Evolutionary conservation across 2,113 vertebrate species (phyloP).

Genomic region (Dolichallabes microphthalmus): DNA sequence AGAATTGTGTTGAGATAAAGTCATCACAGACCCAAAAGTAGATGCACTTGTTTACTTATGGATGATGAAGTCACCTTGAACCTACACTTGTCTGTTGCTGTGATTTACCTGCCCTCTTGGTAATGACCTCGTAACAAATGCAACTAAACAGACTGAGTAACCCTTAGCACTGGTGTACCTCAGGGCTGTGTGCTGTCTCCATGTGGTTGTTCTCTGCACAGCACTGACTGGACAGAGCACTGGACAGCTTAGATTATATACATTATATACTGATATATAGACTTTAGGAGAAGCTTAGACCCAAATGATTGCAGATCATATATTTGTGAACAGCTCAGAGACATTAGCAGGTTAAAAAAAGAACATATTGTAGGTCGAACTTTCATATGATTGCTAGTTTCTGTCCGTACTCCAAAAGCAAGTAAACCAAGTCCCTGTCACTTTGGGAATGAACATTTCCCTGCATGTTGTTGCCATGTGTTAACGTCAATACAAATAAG

Average conservation of each 20-base stretch:
- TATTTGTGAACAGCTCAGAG: not conserved
- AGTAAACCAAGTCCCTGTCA: not conserved
- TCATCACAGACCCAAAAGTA: not conserved
- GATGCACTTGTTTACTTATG: not conserved
- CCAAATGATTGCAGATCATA: not conserved
- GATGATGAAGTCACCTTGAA: not conserved
- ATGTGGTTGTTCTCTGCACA: no score
- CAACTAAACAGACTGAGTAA: not conserved
- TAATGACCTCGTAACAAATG: not conserved
- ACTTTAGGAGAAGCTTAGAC: not conserved
- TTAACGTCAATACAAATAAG: not conserved
- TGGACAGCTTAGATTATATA: not conserved
- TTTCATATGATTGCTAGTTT: not conserved
- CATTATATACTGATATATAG: no score
- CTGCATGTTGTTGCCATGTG: no score
- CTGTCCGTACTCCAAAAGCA: not conserved
- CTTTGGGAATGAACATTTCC: not conserved
- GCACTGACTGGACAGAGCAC: not conserved
- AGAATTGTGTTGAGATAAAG: not conserved
- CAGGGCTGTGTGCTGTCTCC: not conserved
- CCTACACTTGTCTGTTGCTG: not conserved
- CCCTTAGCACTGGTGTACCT: not conserved
- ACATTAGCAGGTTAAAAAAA: not conserved
- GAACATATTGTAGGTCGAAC: not conserved
- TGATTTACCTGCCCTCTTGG: not conserved